phyloP scores from a whole-genome alignment of 1,140 invertebrate genomes.

The Drosophila busckii region DNA sequence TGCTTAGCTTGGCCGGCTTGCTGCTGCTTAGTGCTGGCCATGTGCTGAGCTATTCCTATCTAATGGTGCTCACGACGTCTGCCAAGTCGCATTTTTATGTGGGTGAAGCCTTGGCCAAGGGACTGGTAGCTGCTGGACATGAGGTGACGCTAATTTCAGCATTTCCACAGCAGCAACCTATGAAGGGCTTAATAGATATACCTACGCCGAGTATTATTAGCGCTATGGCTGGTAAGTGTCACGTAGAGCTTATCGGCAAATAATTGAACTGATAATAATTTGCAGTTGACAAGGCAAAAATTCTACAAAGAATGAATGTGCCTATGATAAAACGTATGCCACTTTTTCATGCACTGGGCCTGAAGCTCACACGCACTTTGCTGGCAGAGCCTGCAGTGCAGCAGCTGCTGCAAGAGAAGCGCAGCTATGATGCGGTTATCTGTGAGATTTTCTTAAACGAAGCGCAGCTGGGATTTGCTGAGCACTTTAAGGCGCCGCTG shows the following conservation, averaged over 20 bases:
- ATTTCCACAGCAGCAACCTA: constrained; percentile 78
- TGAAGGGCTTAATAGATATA: constrained; percentile 79
- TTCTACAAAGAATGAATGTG: constrained; percentile 16
- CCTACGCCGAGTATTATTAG: constrained; percentile 8
- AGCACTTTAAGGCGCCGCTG: constrained; percentile 60
- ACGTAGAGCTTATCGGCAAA: constrained; percentile 40
- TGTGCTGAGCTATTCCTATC: constrained; percentile 42
- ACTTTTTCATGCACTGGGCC: constrained; percentile 29
- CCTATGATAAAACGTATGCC: constrained; percentile 14
- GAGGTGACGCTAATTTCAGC: constrained; percentile 81
- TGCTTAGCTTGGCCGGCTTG: neutral
- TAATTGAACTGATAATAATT: constrained; percentile 10
- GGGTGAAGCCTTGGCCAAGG: constrained; percentile 80
- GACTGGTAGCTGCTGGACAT: constrained; percentile 80
- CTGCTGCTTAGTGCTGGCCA: constrained; percentile 11
- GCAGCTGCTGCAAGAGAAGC: constrained; percentile 35
- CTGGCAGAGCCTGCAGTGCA: constrained; percentile 45
- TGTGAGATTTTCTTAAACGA: constrained; percentile 65
- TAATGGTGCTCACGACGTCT: constrained; percentile 79
- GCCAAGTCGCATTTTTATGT: constrained; percentile 81
- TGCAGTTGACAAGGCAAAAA: constrained; percentile 16
- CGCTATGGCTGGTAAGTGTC: constrained; percentile 46
- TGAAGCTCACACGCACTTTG: constrained; percentile 30
- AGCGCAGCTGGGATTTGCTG: constrained; percentile 58
- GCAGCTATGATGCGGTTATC: constrained; percentile 65